A percentile compares a stretch with the other conserved stretches of the same genome.
Evolutionary conservation across 2,888 invertebrate genomes (phyloP).

Genomic region (Drosophila paramelanica): DNA sequence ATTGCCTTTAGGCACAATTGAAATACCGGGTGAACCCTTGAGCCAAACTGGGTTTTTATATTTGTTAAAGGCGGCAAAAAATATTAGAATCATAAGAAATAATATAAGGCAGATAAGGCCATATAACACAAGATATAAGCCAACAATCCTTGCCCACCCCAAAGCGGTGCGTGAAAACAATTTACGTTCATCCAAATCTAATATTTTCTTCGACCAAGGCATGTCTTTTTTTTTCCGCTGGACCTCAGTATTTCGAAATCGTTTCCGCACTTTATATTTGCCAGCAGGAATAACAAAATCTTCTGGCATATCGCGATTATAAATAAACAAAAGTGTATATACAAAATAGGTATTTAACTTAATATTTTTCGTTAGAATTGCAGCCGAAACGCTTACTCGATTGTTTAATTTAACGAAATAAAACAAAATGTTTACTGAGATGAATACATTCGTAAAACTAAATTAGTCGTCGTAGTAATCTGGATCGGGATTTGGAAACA

Average conservation of each 20-base stretch:
- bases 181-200: conserved; percentile 50
- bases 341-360: not conserved
- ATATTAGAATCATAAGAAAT: conserved; percentile 2
- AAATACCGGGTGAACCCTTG: conserved; percentile 54
- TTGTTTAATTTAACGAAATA: not conserved
- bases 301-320: conserved; percentile 37
- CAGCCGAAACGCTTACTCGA: not conserved
- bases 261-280: conserved; percentile 52
- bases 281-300: conserved; percentile 47
- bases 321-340: not conserved
- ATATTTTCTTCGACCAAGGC: conserved; percentile 62
- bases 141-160: conserved; percentile 50
- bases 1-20: conserved; percentile 31
- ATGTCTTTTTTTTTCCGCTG: conserved; percentile 35
- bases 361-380: not conserved
- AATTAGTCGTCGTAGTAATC: too few relatives aligned
- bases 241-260: conserved; percentile 50
- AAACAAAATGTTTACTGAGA: conserved; percentile 7
- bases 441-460: not conserved
- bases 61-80: conserved; percentile 1
- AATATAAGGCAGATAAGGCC: not conserved
- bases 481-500: not conserved
- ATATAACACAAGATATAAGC: conserved; percentile 53
- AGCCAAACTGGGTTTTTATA: conserved; percentile 18
- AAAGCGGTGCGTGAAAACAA: conserved; percentile 47